Conservation (phyloP, 1,140 invertebrate species). For the Drosophila obscura region DNA sequence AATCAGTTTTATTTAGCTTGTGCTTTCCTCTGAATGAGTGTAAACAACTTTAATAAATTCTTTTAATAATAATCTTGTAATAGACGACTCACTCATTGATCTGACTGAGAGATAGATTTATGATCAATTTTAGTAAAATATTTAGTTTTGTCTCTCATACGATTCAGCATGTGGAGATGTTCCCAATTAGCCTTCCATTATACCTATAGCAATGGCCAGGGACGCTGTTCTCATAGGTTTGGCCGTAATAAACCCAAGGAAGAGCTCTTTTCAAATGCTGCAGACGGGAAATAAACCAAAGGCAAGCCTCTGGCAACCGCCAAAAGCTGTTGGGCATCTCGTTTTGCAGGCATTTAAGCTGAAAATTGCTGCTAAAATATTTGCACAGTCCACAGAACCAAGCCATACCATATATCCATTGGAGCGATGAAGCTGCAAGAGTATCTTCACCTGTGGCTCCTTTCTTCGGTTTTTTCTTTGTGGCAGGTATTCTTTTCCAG, state of each 20-base stretch:
- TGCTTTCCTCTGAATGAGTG: background rate
- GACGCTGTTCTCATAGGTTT: background rate
- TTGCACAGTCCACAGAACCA: constrained; percentile 59
- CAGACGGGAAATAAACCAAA: background rate
- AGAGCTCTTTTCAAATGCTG: background rate
- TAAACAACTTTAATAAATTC: background rate
- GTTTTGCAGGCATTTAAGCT: constrained; percentile 73
- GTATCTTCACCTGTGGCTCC: no score
- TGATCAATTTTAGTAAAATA: no score
- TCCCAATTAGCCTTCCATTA: no score
- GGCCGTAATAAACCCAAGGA: constrained; percentile 2
- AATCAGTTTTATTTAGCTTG: constrained; percentile 3
- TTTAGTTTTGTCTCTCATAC: no score
- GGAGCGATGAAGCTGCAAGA: no score
- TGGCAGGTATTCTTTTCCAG: constrained; percentile 49
- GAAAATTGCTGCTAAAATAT: constrained; percentile 80
- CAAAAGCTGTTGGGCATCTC: constrained; percentile 58
- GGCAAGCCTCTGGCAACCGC: constrained; percentile 31
- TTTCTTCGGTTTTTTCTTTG: background rate
- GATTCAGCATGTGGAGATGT: no score
- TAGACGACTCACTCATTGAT: no score
- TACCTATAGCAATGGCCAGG: no score
- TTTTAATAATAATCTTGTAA: constrained; percentile 1
- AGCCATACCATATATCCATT: background rate
- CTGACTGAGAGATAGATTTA: no score